A percentile compares a stretch with the other conserved stretches of the same genome.
Conservation (phyloP, 2,797 vertebrate genomes). For the Pipistrellus pygmaeus region DNA sequence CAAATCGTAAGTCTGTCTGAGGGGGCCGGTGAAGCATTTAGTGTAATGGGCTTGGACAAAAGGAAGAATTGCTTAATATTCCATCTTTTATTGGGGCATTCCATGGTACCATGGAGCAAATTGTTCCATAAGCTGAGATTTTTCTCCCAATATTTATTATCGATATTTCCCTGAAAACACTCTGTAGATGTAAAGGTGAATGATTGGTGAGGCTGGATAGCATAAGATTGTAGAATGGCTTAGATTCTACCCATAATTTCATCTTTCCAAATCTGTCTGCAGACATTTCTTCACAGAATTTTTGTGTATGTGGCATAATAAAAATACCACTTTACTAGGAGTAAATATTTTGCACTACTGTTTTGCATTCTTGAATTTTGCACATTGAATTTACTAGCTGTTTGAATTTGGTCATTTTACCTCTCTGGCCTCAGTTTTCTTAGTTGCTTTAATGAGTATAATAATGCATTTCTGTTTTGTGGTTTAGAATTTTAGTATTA, state of each 20-base stretch:
- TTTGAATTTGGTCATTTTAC: not conserved
- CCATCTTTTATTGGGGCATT: not conserved
- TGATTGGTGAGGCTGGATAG: not conserved
- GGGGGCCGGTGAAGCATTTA: not conserved
- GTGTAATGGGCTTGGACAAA: not conserved
- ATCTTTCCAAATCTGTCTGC: not conserved
- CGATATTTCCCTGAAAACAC: not conserved
- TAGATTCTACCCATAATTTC: not conserved
- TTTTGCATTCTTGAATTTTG: not conserved
- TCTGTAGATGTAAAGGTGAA: constrained; percentile 33
- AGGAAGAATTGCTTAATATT: not conserved
- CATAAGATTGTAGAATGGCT: not conserved
- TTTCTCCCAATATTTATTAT: not conserved
- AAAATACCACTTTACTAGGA: not conserved
- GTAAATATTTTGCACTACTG: not conserved
- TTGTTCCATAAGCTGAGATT: not conserved
- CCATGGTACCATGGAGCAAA: not conserved
- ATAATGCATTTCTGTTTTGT: not conserved
- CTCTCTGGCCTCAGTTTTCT: not conserved
- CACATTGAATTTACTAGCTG: not conserved
- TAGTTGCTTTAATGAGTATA: not conserved
- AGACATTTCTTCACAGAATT: not conserved
- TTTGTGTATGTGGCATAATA: not conserved
- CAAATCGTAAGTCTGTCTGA: not conserved
- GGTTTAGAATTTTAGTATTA: not conserved